phyloP scores from a whole-genome alignment of 2,797 vertebrate species.

The Peromyscus aztecus region DNA sequence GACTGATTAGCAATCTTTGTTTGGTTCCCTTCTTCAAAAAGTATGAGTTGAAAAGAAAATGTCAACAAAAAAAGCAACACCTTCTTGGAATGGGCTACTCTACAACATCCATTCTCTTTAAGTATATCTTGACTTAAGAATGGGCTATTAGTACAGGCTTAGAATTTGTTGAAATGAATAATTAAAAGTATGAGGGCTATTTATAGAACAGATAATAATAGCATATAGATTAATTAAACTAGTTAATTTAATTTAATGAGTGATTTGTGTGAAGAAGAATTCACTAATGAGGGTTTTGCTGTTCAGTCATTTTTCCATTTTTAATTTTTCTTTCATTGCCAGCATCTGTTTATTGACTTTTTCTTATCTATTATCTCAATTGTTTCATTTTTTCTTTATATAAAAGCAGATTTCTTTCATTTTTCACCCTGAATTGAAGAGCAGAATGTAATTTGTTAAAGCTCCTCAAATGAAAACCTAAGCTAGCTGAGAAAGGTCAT shows the following conservation, averaged over 20 bases:
- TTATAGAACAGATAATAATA: background rate
- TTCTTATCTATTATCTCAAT: background rate
- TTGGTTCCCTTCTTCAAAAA: background rate
- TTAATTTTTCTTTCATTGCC: background rate
- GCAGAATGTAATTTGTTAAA: background rate
- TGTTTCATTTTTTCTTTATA: background rate
- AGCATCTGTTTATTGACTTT: background rate
- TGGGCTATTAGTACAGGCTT: background rate
- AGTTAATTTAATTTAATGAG: constrained; percentile 70
- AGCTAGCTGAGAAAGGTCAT: constrained; percentile 38
- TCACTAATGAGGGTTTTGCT: constrained; percentile 35
- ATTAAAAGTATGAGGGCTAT: background rate
- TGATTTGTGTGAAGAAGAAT: constrained; percentile 31
- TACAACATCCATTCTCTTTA: background rate
- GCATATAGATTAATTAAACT: constrained; percentile 36
- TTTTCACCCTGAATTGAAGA: background rate
- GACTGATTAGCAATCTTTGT: background rate
- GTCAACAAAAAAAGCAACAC: background rate
- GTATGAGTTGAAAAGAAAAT: background rate
- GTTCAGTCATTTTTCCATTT: background rate
- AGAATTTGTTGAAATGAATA: background rate
- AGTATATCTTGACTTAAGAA: background rate
- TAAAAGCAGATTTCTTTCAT: background rate
- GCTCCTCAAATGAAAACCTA: background rate
- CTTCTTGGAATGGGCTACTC: background rate